Evolutionary conservation across 2,888 invertebrate species (phyloP).

Genomic region (Chymomyza fuscimana): DNA sequence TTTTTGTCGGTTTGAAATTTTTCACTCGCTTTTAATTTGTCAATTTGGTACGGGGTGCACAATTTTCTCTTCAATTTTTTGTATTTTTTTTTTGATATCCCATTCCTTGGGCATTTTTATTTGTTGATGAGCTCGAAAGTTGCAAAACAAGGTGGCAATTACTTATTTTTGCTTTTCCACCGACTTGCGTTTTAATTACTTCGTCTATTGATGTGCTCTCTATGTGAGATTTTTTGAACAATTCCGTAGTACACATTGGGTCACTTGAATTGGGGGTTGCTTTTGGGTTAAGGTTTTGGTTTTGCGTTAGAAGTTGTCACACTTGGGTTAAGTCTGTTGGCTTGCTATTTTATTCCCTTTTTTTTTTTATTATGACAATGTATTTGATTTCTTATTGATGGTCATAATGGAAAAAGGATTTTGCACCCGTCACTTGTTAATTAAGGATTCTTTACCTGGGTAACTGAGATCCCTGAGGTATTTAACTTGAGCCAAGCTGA

Average conservation of each 20-base stretch:
- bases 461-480: background rate
- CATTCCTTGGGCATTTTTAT: conserved; percentile 28
- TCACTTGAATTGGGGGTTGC: background rate
- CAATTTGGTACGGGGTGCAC: conserved; percentile 55
- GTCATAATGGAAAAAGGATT: background rate
- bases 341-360: background rate
- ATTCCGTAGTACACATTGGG: background rate
- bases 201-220: background rate
- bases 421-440: background rate
- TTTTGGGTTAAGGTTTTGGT: background rate
- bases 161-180: conserved; percentile 59
- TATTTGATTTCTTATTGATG: background rate
- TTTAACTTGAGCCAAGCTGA: background rate
- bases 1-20: conserved; percentile 35
- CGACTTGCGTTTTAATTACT: conserved; percentile 60
- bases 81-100: conserved; percentile 13
- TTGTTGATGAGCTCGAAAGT: conserved; percentile 65
- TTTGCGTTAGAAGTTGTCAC: background rate
- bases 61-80: conserved; percentile 16
- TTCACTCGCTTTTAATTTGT: conserved; percentile 71
- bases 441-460: background rate
- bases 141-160: conserved; percentile 70
- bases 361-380: background rate
- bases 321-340: background rate
- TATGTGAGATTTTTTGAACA: background rate